Conservation (phyloP, 2,888 invertebrate genomes). For the Pachycephus smyrnensis region DNA sequence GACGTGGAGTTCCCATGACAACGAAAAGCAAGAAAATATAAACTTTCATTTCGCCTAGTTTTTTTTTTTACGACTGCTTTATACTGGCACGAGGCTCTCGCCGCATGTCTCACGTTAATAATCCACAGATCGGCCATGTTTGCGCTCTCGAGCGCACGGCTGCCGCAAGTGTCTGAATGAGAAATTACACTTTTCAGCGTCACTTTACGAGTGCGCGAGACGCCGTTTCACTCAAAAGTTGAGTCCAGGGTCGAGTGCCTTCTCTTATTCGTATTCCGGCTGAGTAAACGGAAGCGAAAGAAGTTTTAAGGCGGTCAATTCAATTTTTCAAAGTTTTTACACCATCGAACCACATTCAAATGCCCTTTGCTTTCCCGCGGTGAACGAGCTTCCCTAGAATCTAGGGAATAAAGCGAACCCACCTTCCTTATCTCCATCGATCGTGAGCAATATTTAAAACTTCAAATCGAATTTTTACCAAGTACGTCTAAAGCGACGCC, state of each 20-base stretch:
- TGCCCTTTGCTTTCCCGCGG: neutral
- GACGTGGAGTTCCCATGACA: slow-evolving; percentile 42
- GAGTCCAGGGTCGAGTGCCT: neutral
- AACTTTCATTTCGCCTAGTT: slow-evolving; percentile 44
- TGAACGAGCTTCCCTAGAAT: neutral
- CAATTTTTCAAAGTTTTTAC: neutral
- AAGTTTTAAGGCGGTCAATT: too few relatives aligned
- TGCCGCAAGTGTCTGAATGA: neutral
- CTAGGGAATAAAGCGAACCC: neutral
- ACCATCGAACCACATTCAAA: neutral
- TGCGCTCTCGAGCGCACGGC: neutral
- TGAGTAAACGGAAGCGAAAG: neutral
- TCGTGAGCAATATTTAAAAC: neutral
- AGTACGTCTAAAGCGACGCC: neutral
- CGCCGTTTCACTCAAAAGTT: too few relatives aligned
- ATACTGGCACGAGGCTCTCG: neutral
- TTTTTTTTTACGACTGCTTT: slow-evolving; percentile 6
- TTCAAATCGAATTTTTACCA: neutral
- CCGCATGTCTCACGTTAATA: neutral
- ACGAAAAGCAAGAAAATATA: slow-evolving; percentile 47
- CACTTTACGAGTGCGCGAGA: too few relatives aligned
- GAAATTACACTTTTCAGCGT: neutral
- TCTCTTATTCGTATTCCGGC: neutral
- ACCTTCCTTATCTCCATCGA: too few relatives aligned
- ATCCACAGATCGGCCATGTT: neutral